These are phyloP conservation scores for Corythoichthys haematopterus DNA, from an alignment of 2,113 vertebrate genomes.

Conservation along the genomic window DNA sequence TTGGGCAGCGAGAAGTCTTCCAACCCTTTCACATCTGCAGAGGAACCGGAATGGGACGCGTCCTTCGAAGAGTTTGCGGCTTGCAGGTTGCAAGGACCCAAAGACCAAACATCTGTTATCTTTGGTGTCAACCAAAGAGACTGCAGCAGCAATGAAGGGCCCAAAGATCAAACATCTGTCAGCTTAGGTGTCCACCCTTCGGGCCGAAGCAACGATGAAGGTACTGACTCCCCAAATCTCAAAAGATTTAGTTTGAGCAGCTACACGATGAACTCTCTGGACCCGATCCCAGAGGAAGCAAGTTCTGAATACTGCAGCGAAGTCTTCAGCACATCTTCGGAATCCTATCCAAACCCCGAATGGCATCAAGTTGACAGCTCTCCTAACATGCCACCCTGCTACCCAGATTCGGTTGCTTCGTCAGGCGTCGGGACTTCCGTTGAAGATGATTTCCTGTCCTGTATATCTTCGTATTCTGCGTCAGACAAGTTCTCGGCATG, in stretches of 20 bases:
- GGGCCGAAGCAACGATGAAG: constrained; percentile 23
- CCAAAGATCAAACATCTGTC: constrained; percentile 1
- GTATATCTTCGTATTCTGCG: constrained; percentile 40
- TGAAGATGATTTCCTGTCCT: constrained; percentile 50
- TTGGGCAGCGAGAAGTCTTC: constrained; percentile 23
- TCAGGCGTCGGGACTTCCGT: constrained; percentile 53
- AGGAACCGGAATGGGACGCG: constrained; percentile 75
- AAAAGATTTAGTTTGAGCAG: constrained; percentile 7
- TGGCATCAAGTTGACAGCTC: constrained; percentile 10
- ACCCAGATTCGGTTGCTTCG: constrained; percentile 36
- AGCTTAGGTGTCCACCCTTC: constrained; percentile 12
- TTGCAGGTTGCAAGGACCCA: constrained; percentile 72
- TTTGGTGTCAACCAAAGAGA: not conserved
- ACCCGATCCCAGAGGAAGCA: constrained; percentile 44
- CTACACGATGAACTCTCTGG: constrained; percentile 19
- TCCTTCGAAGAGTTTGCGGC: constrained; percentile 82
- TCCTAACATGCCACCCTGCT: constrained; percentile 26
- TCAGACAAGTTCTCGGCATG: constrained; percentile 46
- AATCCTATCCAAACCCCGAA: constrained; percentile 5
- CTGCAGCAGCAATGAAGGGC: constrained; percentile 24
- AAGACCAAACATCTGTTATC: constrained; percentile 16
- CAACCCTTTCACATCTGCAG: constrained; percentile 31
- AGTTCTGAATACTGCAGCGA: constrained; percentile 19
- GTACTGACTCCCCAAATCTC: constrained; percentile 11
- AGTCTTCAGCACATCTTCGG: constrained; percentile 1